Evolutionary conservation across 2,797 vertebrate genomes (phyloP).

Genomic region (Sebastes iracundus): DNA sequence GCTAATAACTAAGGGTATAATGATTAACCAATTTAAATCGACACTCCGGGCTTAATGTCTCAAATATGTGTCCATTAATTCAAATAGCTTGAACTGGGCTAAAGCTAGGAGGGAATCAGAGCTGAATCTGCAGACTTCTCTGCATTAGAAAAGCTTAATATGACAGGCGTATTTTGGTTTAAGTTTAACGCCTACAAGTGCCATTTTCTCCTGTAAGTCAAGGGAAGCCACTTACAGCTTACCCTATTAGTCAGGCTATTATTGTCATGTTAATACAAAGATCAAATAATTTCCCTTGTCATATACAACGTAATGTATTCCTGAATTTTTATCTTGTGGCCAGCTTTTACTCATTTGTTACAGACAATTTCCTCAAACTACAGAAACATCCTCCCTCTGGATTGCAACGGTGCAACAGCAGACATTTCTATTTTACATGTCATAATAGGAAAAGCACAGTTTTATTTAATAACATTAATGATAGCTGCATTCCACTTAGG

Average conservation of each 20-base stretch:
- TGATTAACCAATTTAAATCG: slow-evolving; percentile 58
- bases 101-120: slow-evolving; percentile 35
- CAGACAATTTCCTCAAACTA: background rate
- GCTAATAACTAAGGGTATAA: slow-evolving; percentile 45
- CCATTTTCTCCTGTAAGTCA: slow-evolving; percentile 43
- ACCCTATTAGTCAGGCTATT: slow-evolving; percentile 37
- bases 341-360: background rate
- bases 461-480: no score
- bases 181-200: slow-evolving; percentile 35
- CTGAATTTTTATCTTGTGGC: background rate
- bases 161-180: slow-evolving; percentile 38
- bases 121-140: slow-evolving; percentile 41
- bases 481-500: no score
- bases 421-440: no score
- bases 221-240: slow-evolving; percentile 31
- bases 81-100: slow-evolving; percentile 38
- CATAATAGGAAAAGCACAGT: no score
- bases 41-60: slow-evolving; percentile 59
- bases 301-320: background rate
- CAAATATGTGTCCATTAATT: slow-evolving; percentile 55
- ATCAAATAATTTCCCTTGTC: slow-evolving; percentile 20
- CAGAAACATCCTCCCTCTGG: background rate
- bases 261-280: slow-evolving; percentile 42
- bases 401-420: background rate
- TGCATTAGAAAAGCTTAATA: slow-evolving; percentile 47